phyloP scores from a whole-genome alignment of 2,888 invertebrate species.

The Tiliacea citrago region DNA sequence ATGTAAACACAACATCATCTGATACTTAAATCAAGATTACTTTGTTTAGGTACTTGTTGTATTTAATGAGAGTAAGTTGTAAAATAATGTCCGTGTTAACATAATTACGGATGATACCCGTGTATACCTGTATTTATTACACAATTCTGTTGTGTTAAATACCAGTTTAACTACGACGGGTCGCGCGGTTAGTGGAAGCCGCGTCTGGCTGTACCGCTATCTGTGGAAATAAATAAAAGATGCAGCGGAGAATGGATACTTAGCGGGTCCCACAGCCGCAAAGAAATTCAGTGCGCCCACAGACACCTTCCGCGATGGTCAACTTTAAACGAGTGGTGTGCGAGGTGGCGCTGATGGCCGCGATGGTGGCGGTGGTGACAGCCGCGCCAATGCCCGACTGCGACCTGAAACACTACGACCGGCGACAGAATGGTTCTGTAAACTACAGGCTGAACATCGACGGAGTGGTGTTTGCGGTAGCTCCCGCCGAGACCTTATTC shows the following conservation, averaged over 20 bases:
- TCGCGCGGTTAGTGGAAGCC: conserved; percentile 77
- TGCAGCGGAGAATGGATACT: conserved; percentile 86
- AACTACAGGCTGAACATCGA: conserved; percentile 93
- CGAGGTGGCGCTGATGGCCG: conserved; percentile 78
- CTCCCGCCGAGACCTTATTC: conserved; percentile 91
- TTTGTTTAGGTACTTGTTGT: background rate
- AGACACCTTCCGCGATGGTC: conserved; percentile 85
- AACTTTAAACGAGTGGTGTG: conserved; percentile 87
- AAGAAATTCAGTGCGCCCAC: conserved; percentile 80
- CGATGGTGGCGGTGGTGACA: conserved; percentile 64
- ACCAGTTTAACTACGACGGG: conserved; percentile 84
- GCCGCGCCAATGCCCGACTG: conserved; percentile 77
- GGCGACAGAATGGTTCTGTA: conserved; percentile 94
- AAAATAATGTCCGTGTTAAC: conserved; percentile 28
- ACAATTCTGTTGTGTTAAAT: conserved; percentile 79
- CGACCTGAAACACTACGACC: conserved; percentile 89
- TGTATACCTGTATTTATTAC: conserved; percentile 74
- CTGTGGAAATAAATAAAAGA: conserved; percentile 89
- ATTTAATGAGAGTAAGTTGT: conserved; percentile 9
- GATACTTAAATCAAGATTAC: conserved; percentile 1
- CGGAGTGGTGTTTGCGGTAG: conserved; percentile 92
- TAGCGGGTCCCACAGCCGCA: conserved; percentile 80
- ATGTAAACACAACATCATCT: conserved; percentile 36
- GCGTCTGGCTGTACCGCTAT: conserved; percentile 87
- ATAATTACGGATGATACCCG: conserved; percentile 53